Base-by-base conservation (phyloP, 2,888 invertebrate genomes). In the Alloplasta piceator region DNA sequence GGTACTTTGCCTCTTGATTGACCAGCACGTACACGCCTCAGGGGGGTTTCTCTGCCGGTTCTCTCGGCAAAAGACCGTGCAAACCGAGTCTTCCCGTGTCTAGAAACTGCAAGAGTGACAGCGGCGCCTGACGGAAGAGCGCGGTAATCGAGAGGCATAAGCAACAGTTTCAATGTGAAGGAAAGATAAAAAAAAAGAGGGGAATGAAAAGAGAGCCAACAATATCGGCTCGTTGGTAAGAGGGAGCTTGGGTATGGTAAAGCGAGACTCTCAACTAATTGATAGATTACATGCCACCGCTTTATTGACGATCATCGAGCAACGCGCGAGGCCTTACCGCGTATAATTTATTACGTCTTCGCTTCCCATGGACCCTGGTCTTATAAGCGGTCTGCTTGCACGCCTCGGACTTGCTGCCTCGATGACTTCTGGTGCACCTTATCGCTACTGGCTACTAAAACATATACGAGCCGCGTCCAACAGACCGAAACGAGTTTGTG, bases 281-380 rank as follows among this genome's bases (percentile, higher is more conserved):
- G 85, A 87, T 86, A 86, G 85, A 86, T 86, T 86, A 84, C 83
- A 85, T 79, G 83, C 80, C 82, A 82, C 26, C 81, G 82, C 80
- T 84, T 84, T 86, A 87, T 86, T 83, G 85, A 84, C 80, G 80
- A 83, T 85, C 83, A 82, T 85, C 84, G 84, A 84, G 79, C 66
- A 82, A 82, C 81, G 75, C 56, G 83, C 71, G 67, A 68, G 75
- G 55, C 71, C 72, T 77, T 79, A 67, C 75, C 60, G 74, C 74
- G 75, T 83, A 71, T 76, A 82, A 84, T 83, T 85, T 81, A 84
- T 85, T 84, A 80, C 81, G 75, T 78, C 78, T 72, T 43, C 73
- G 71, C 64, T 80, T 75, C 70, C 67, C 75, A 76, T 67, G 66
- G 58, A 79, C 61, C 58, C 58, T 16, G 38, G 72, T 26, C 26